phyloP scores from a whole-genome alignment of 1,140 invertebrate species.

The Manduca sexta region DNA sequence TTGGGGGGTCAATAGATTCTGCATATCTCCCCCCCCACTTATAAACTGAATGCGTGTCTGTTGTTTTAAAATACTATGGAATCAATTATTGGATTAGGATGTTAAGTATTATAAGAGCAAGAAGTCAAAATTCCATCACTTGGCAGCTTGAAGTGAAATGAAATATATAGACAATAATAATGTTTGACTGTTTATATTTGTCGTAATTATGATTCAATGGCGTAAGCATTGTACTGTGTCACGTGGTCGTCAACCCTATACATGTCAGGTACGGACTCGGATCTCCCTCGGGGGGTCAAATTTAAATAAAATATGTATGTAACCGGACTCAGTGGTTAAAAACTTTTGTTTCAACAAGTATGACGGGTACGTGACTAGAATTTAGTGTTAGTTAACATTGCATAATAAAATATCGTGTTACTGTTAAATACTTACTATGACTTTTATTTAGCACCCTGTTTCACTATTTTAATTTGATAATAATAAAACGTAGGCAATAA shows the following conservation, averaged over 20 bases:
- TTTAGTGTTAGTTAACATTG: slow-evolving; percentile 9
- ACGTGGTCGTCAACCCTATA: neutral
- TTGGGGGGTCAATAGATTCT: no score
- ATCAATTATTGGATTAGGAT: no score
- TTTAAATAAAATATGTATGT: neutral
- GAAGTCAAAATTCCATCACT: no score
- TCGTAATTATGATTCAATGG: neutral
- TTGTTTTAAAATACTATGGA: no score
- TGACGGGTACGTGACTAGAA: slow-evolving; percentile 9
- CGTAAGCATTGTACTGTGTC: neutral
- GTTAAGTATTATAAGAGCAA: no score
- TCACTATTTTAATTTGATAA: no score
- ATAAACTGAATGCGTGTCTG: no score
- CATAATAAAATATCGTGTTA: slow-evolving; percentile 19
- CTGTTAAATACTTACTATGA: slow-evolving; percentile 16
- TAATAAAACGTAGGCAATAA: no score
- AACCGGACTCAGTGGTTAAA: neutral
- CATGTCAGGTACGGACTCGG: neutral
- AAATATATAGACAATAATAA: slow-evolving; percentile 4
- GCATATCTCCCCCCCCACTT: no score
- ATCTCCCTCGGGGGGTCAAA: neutral
- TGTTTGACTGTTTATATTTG: neutral
- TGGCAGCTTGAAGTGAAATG: neutral
- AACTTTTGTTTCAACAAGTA: neutral
- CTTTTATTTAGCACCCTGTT: slow-evolving; percentile 14